Conservation (phyloP, 2,113 vertebrate genomes). For the Paramormyrops kingsleyae region DNA sequence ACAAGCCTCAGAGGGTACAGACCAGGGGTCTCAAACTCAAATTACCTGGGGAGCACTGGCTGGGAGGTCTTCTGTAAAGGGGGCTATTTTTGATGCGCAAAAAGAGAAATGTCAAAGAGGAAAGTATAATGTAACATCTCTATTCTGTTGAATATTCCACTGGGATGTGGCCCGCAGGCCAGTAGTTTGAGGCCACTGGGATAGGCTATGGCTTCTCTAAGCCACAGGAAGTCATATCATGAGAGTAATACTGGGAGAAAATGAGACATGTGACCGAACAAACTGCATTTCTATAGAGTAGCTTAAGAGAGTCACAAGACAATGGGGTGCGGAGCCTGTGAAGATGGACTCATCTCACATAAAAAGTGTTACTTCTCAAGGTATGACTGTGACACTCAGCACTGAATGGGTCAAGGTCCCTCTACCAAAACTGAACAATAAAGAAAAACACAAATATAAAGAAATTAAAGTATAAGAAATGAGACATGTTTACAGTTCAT, state of each 20-base stretch:
- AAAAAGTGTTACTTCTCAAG: neutral
- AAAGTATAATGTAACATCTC: neutral
- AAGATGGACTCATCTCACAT: neutral
- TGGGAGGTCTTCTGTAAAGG: neutral
- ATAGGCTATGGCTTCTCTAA: neutral
- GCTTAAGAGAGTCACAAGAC: neutral
- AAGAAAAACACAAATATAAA: neutral
- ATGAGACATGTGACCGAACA: neutral
- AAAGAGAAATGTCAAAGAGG: neutral
- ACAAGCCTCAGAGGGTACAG: neutral
- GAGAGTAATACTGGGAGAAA: neutral
- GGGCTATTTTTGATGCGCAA: neutral
- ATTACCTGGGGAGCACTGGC: neutral
- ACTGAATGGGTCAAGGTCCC: neutral
- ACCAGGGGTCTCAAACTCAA: neutral
- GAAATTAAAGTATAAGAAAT: neutral
- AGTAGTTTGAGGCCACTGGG: neutral
- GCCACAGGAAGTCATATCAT: neutral
- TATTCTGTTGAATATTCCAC: neutral
- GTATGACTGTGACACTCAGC: neutral
- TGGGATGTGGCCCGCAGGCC: neutral
- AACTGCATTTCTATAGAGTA: neutral
- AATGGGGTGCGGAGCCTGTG: neutral
- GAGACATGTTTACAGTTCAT: neutral
- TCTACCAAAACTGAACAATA: neutral